Conservation (phyloP, 1,140 invertebrate species). For the Samia ricini region DNA sequence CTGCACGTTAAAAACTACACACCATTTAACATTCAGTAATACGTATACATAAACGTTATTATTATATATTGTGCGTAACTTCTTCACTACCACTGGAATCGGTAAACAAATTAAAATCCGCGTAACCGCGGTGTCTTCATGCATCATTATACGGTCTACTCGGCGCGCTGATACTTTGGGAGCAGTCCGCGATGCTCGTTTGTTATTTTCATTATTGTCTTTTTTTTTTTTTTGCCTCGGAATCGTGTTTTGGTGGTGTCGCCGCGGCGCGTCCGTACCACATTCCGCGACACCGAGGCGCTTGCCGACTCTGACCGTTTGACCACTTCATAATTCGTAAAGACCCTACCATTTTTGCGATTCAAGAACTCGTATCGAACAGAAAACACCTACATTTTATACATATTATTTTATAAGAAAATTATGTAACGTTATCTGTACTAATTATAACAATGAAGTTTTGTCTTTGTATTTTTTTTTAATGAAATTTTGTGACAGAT, state of each 20-base stretch:
- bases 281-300: conserved; percentile 61
- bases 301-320: conserved; percentile 36
- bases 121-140: not conserved
- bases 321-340: conserved; percentile 37
- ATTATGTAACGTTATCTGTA: not conserved
- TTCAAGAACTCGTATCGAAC: conserved; percentile 1
- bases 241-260: conserved; percentile 51
- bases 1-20: not conserved
- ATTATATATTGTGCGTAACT: not conserved
- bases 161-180: conserved; percentile 12
- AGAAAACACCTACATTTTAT: not conserved
- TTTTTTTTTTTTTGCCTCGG: conserved; percentile 41
- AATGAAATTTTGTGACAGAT: too few relatives aligned
- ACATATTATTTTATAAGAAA: not conserved
- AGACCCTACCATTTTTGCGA: conserved; percentile 14
- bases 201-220: conserved; percentile 31
- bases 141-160: not conserved
- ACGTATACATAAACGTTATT: not conserved
- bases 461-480: too few relatives aligned
- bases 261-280: conserved; percentile 39
- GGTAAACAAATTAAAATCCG: not conserved
- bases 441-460: not conserved
- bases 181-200: conserved; percentile 24
- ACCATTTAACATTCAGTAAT: not conserved
- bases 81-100: not conserved